Evolutionary conservation across 2,797 vertebrate species (phyloP), one percentile per base, ranked within the genome.

Genomic region (Poecilia gillii): DNA sequence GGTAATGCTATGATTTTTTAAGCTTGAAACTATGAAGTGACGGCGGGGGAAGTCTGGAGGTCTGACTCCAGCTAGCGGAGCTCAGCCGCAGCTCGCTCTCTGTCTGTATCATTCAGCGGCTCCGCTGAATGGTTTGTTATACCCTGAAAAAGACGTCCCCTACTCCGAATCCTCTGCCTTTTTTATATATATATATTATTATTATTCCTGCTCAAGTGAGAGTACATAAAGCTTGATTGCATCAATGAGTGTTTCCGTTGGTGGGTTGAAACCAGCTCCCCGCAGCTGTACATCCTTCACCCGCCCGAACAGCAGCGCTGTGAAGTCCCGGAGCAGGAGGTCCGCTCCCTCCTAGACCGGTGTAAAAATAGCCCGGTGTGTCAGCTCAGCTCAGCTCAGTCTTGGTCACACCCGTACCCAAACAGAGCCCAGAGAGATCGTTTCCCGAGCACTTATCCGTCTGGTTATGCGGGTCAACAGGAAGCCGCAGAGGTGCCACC

Each of bases 311-410:
- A 94, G 93, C 85, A 94, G 93, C 85, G 33, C 87, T 73, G 73
- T 93, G 91, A 94, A 91, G 91, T 87, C 91, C 87, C 77, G 81
- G 82, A 94, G 92, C 94, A 95, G 93, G 81, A 91, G 93, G 93
- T 93, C 87, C 87, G 20, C 84, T 90, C 85, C 86, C 85, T 62
- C 80, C 75, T 79, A 23, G 68, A 76, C 79, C 55, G 53, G 79
- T 53, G 91, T 93, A 95, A 94, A 96, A 95, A 96, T 96, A 96
- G 91, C 89, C 86, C 81, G 80, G 88, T 87, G 90, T 89, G 88
- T 91, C 88, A 91, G 89, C 84, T 89, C 71, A 82, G 84, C 79
- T 82, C 31, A 84, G 89, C 84, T 88, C 91, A 90, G 92, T 90
- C 91, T 92, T 45, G 68, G 88, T 92, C 92, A 92, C 91, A 83